Base-by-base conservation (phyloP, 2,113 vertebrate species). In the Gnathonemus longibarbis region DNA sequence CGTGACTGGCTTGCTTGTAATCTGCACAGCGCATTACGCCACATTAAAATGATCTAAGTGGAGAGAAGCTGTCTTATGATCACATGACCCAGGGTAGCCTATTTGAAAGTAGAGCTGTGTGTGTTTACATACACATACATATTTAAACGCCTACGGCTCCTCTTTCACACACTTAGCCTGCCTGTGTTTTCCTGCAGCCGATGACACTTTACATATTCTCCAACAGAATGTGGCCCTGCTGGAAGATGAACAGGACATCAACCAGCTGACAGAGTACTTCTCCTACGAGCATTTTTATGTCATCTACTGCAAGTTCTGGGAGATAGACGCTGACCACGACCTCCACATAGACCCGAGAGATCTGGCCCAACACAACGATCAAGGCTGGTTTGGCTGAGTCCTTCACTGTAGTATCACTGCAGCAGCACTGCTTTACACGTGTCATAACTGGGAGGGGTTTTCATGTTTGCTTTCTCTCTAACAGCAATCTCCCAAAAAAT, bases 251-350 rank as follows among this genome's bases (percentile, higher is more conserved):
- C 95, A 97, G 1, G 98, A 99, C 91, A 97, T 99, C 91, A 99
- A 99, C 95, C 98, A 98, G 95, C 94, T 98, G 92, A 98, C 97
- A 0, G 98, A 99, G 31, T 99, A 96, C 93, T 99, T 99, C 95
- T 99, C 98, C 84, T 99, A 99, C 6, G 98, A 99, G 93, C 98
- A 99, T 91, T 99, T 99, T 93, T 99, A 99, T 13, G 98, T 99
- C 58, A 98, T 99, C 93, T 99, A 99, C 94, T 99, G 98, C 94
- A 99, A 99, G 94, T 99, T 99, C 94, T 99, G 98, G 98, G 98
- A 99, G 96, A 95, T 99, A 91, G 98, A 99, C 94, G 96, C 97
- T 0, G 98, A 99, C 95, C 98, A 99, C 0, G 98, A 99, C 95
- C 97, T 99, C 83, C 97, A 97, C 93, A 97, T 99, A 24, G 97